A percentile compares a stretch with the other conserved stretches of the same genome.
These are phyloP conservation scores for Echinometra lucunter DNA, from an alignment of 53 echinoderm and acorn worm species.

Conservation along the genomic window DNA sequence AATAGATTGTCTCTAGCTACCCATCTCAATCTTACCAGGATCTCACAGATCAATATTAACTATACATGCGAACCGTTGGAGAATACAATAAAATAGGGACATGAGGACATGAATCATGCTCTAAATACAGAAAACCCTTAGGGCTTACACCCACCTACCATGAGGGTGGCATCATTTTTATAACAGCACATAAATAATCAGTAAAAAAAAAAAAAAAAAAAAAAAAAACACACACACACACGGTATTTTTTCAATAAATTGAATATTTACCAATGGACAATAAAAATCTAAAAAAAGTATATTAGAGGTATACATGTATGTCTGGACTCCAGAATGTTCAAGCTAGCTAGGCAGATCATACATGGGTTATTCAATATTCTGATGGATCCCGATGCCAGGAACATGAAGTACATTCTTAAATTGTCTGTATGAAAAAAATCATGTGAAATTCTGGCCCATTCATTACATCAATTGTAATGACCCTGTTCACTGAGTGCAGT, in stretches of 20 bases:
- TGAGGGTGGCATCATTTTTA: background rate
- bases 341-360: too few species aligned
- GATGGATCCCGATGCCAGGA: background rate
- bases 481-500: background rate
- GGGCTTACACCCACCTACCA: too few species aligned
- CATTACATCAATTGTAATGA: background rate
- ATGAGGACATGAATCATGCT: background rate
- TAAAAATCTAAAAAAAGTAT: too few species aligned
- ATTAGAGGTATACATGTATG: too few species aligned
- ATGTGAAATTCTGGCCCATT: background rate
- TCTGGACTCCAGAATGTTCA: too few species aligned
- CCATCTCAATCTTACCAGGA: slow-evolving; percentile 19
- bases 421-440: background rate
- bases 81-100: background rate
- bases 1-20: background rate
- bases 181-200: background rate
- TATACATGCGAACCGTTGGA: background rate
- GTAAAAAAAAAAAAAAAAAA: too few species aligned
- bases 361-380: too few species aligned
- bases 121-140: background rate
- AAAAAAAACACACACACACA: too few species aligned
- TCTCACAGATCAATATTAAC: slow-evolving; percentile 39
- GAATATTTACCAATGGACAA: too few species aligned
- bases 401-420: background rate
- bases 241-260: too few species aligned